phyloP scores from a whole-genome alignment of 2,113 vertebrate species.

The Cacatua alba region DNA sequence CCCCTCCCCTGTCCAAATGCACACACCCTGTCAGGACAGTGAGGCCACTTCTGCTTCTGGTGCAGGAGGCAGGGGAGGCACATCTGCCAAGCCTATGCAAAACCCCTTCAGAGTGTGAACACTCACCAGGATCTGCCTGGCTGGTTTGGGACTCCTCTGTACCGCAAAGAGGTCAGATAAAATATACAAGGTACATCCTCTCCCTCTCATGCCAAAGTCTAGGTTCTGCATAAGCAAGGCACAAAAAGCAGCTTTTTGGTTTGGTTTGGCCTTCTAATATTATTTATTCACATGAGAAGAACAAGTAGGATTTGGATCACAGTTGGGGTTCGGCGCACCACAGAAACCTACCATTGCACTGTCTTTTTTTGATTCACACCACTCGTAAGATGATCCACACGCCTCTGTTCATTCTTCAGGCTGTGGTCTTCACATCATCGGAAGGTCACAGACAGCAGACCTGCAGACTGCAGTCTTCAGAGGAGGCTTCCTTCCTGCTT shows the following conservation, averaged over 20 bases:
- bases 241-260: neutral
- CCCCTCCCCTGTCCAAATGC: neutral
- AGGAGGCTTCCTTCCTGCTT: neutral
- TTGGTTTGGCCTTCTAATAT: neutral
- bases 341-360: neutral
- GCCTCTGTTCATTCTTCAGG: neutral
- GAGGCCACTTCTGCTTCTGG: neutral
- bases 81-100: neutral
- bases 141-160: neutral
- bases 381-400: neutral
- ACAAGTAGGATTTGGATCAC: neutral
- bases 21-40: neutral
- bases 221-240: neutral
- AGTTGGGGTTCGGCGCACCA: rapidly evolving
- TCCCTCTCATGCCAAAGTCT: rapidly evolving
- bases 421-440: neutral
- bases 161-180: neutral
- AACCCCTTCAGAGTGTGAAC: neutral
- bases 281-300: neutral
- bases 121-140: neutral
- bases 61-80: neutral
- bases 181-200: neutral
- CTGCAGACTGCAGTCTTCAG: neutral
- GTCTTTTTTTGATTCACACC: neutral
- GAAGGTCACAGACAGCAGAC: neutral